Evolutionary conservation across 2,888 invertebrate species (phyloP).

Genomic region (Eristalis arbustorum): DNA sequence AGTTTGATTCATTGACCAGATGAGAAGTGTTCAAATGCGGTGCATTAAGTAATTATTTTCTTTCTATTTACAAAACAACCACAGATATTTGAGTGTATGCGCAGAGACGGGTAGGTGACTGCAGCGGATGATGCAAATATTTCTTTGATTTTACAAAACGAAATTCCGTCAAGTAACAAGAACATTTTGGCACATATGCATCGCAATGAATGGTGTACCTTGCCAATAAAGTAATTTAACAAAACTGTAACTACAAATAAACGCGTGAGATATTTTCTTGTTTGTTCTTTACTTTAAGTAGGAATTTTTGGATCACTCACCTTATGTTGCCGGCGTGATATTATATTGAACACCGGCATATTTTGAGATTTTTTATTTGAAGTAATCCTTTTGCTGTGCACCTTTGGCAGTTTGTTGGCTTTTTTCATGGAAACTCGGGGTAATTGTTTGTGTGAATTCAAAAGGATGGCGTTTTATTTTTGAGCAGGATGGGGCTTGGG

Average conservation of each 20-base stretch:
- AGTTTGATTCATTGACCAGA: too few species aligned
- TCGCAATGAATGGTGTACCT: not conserved
- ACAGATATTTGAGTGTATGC: not conserved
- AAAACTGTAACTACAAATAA: not conserved
- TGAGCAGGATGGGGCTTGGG: too few species aligned
- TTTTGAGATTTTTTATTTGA: slow-evolving; percentile 64
- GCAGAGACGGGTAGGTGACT: not conserved
- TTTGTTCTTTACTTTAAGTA: not conserved
- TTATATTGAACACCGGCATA: slow-evolving; percentile 84
- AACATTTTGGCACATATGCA: slow-evolving; percentile 15
- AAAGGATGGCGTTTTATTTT: too few species aligned
- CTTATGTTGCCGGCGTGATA: slow-evolving; percentile 84
- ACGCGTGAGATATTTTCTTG: not conserved
- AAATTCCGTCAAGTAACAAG: slow-evolving; percentile 7
- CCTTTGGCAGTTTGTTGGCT: slow-evolving; percentile 71
- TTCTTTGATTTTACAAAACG: not conserved
- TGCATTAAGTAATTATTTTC: too few species aligned
- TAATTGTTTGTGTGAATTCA: not conserved
- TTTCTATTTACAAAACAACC: too few species aligned
- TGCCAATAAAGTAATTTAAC: slow-evolving; percentile 27
- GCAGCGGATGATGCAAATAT: not conserved
- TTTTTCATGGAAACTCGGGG: slow-evolving; percentile 26
- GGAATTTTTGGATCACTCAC: slow-evolving; percentile 78
- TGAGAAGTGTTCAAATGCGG: too few species aligned
- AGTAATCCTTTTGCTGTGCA: slow-evolving; percentile 62